Conservation (phyloP, 1,140 invertebrate species). For the Agrypnia vestita region DNA sequence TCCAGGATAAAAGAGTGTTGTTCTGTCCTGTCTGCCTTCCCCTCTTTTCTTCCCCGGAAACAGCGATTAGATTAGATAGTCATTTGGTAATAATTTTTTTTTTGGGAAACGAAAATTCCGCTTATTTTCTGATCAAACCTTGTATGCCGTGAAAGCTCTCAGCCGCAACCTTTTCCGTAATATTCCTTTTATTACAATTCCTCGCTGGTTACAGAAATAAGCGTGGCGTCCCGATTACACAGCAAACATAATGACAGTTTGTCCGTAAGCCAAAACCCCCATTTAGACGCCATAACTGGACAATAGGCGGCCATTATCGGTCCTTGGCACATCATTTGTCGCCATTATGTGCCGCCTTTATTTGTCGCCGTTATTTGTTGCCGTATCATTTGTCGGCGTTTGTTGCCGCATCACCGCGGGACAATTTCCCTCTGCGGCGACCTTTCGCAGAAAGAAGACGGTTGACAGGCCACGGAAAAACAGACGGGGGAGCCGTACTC, state of each 20-base stretch:
- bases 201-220: too few relatives aligned
- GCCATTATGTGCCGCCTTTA: conserved; percentile 16
- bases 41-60: too few relatives aligned
- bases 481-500: too few relatives aligned
- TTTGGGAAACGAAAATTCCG: too few relatives aligned
- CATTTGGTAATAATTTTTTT: too few relatives aligned
- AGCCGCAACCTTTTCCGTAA: too few relatives aligned
- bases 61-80: too few relatives aligned
- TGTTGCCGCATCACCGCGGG: conserved; percentile 10
- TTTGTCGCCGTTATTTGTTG: conserved; percentile 17
- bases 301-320: conserved; percentile 12
- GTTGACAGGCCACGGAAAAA: not conserved
- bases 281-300: conserved; percentile 10
- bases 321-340: conserved; percentile 10
- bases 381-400: not conserved
- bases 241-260: conserved; percentile 12
- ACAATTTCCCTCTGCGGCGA: conserved; percentile 3
- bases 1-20: too few relatives aligned
- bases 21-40: too few relatives aligned
- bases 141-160: too few relatives aligned
- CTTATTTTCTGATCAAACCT: too few relatives aligned
- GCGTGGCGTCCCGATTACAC: not conserved
- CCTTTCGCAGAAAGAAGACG: conserved; percentile 7
- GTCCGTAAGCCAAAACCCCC: not conserved
- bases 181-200: too few relatives aligned